Evolutionary conservation across 2,113 vertebrate genomes (phyloP).

Genomic region (Hystrix cristata): DNA sequence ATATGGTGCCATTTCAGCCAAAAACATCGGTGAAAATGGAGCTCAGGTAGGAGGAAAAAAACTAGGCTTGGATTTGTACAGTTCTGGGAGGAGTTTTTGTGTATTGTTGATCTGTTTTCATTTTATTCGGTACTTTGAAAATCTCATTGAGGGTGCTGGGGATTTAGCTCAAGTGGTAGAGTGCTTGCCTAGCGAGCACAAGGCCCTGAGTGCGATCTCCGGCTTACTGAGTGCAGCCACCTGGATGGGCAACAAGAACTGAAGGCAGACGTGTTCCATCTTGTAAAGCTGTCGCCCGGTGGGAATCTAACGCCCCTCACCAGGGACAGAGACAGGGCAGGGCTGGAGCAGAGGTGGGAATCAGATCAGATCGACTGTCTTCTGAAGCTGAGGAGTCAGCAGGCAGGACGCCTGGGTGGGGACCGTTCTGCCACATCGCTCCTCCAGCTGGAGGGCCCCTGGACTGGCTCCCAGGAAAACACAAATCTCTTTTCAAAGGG

Average conservation of each 20-base stretch:
- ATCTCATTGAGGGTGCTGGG: neutral
- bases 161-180: no score
- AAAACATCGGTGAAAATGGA: neutral
- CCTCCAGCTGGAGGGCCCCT: neutral
- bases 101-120: neutral
- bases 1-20: neutral
- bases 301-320: constrained; percentile 40
- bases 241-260: constrained; percentile 65
- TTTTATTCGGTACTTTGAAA: constrained; percentile 72
- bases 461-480: neutral
- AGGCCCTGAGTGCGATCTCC: no score
- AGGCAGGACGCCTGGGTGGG: neutral
- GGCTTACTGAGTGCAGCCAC: constrained; percentile 27
- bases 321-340: constrained; percentile 59
- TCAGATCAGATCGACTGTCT: constrained; percentile 40
- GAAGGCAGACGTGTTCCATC: constrained; percentile 76
- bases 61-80: neutral
- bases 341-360: constrained; percentile 53
- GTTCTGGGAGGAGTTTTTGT: accelerated
- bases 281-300: constrained; percentile 59
- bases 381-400: neutral
- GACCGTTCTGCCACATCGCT: neutral
- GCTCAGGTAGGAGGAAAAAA: neutral
- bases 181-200: no score
- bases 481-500: neutral